Conservation (phyloP, 64 coral and sea anemone species). For the Anthopleura sola region DNA sequence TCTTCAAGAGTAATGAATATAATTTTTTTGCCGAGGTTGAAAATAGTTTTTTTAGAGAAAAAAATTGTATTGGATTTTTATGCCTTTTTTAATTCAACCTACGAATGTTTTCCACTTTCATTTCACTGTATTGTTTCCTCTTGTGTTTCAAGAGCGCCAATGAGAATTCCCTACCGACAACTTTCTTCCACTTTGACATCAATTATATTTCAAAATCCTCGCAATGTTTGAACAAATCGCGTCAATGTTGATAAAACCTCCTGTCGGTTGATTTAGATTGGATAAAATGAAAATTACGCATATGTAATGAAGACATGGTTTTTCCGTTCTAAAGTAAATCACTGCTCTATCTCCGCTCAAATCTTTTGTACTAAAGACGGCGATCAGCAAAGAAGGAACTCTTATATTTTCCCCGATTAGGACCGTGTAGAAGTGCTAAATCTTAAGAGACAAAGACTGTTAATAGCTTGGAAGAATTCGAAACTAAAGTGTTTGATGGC, state of each 20-base stretch:
- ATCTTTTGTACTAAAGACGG: not conserved
- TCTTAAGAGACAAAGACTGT: not conserved
- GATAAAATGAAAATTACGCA: not conserved
- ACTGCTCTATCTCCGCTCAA: not conserved
- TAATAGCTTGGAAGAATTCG: not conserved
- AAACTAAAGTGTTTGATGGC: not conserved
- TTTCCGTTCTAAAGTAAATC: slow-evolving; percentile 9
- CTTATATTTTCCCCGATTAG: not conserved
- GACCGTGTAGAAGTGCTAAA: not conserved
- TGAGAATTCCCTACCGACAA: not conserved
- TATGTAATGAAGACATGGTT: not conserved
- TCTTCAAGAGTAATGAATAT: too few species aligned
- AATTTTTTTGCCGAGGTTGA: too few species aligned
- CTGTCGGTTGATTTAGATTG: slow-evolving; percentile 6
- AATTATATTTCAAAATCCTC: not conserved
- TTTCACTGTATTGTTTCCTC: not conserved
- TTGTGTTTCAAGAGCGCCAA: not conserved
- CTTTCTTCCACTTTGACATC: not conserved
- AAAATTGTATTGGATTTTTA: too few species aligned
- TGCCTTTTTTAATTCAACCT: not conserved
- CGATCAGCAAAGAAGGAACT: not conserved
- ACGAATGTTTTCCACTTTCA: not conserved
- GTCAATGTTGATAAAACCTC: not conserved
- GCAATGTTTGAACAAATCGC: slow-evolving; percentile 4
- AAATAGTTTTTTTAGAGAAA: too few species aligned